These are phyloP conservation scores for Saccostrea cuccullata DNA, from an alignment of 1,140 invertebrate species.

Conservation along the genomic window DNA sequence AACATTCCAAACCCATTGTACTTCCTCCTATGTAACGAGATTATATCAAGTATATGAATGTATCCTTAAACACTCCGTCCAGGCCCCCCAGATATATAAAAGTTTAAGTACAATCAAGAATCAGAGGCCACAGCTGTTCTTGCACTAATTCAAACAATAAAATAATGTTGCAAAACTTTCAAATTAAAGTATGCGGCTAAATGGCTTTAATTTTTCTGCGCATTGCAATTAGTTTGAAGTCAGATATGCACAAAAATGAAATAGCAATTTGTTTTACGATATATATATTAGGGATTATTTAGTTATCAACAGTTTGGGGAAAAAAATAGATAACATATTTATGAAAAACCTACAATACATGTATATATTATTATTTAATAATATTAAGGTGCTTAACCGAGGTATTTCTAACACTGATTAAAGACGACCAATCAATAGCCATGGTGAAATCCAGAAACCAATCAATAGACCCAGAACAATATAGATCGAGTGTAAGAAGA, in stretches of 20 bases:
- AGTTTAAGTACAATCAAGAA: not conserved
- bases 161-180: not conserved
- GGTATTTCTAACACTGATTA: not conserved
- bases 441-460: slow-evolving; percentile 20
- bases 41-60: not conserved
- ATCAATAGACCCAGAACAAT: slow-evolving; percentile 16
- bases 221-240: not conserved
- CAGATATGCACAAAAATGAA: not conserved
- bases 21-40: not conserved
- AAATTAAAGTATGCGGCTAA: not conserved
- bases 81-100: not conserved
- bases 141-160: not conserved
- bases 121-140: not conserved
- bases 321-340: too few species aligned
- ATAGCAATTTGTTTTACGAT: too few species aligned
- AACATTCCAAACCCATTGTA: not conserved
- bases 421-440: slow-evolving; percentile 11
- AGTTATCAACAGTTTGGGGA: too few species aligned
- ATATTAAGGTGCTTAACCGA: not conserved
- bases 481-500: slow-evolving; percentile 33
- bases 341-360: too few species aligned
- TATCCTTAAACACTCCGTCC: not conserved
- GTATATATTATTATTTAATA: too few species aligned
- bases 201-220: not conserved
- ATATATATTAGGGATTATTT: too few species aligned